Evolutionary conservation across 1,140 invertebrate species (phyloP), one percentile per base, ranked within the genome.

Genomic region (Neoseiulus cucumeris): DNA sequence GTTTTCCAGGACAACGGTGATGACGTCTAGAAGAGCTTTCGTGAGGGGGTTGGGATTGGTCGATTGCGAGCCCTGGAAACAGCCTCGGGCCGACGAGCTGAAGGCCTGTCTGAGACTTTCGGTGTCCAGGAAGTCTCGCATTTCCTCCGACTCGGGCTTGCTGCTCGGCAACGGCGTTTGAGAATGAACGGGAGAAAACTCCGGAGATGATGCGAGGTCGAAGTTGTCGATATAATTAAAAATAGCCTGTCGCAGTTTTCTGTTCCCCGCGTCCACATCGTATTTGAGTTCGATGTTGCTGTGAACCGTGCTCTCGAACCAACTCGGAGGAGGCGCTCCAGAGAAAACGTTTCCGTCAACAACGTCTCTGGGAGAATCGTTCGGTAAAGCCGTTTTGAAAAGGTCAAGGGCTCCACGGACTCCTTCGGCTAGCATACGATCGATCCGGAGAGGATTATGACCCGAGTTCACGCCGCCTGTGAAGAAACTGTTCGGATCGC

Each of bases 171-270:
- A 9, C 51, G 51, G 51, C 14, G 22, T 17, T 17, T 39, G 33
- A 39, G 33, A 59, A 33, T 59, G 51, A 25, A 59, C 51, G 25
- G 51, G 51, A 17, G 51, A 59, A 25, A 59, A 59, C 22, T 59
- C 51, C 51, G 51, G 51, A 59, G 51, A 59, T 14, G 51, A 59
- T 2, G 51, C 51, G 25, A 59, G 33, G 22, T 59, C 51, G 51
- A 59, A 59, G 22, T 33, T 59, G 51, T 59, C 51, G 14, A 59
- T 59, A 59, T 59, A 59, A 33, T 59, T 59, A 2, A 59, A 33
- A 17, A 59, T 33, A 20, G 51, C 51, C 33, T 59, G 51, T 20
- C 51, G 25, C 33, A 59, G 22, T 14, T 33, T 25, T 14, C 51
- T 12, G 33, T 33, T 25, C 6, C 22, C 33, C 14, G 17, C 22